Evolutionary conservation across 2,113 vertebrate species (phyloP).

Genomic region (Corythoichthys intestinalis): DNA sequence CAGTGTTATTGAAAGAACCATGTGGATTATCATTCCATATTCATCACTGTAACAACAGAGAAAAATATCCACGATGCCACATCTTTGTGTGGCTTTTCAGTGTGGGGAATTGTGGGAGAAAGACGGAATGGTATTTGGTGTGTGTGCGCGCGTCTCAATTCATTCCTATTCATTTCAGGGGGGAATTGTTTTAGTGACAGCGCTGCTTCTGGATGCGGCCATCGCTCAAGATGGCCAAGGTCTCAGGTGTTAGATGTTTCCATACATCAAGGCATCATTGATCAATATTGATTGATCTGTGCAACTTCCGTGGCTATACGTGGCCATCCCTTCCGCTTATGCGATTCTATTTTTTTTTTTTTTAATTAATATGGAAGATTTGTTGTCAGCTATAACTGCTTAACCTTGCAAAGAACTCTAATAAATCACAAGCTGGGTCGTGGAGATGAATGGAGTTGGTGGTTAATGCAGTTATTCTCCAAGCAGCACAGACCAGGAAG

Average conservation of each 20-base stretch:
- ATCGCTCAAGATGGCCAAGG: conserved; percentile 65
- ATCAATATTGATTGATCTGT: conserved; percentile 65
- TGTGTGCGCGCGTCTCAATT: conserved; percentile 3
- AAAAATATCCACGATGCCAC: conserved; percentile 6
- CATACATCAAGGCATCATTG: conserved; percentile 64
- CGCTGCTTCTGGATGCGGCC: conserved; percentile 47
- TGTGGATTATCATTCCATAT: conserved; percentile 56
- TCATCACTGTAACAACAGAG: conserved; percentile 26
- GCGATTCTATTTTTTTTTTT: conserved; percentile 27
- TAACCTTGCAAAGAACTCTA: conserved; percentile 53
- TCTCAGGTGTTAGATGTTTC: conserved; percentile 51
- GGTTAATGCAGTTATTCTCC: conserved; percentile 10
- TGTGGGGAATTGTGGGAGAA: conserved; percentile 22
- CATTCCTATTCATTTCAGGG: conserved; percentile 33
- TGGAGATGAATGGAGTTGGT: conserved; percentile 13
- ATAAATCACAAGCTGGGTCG: conserved; percentile 42
- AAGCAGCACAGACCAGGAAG: not conserved
- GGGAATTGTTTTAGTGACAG: conserved; percentile 41
- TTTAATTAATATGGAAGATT: conserved; percentile 58
- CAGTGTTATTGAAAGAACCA: conserved; percentile 53
- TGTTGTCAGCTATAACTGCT: conserved; percentile 52
- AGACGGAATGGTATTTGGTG: conserved; percentile 18
- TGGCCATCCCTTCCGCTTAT: conserved; percentile 37
- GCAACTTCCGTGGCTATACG: conserved; percentile 49
- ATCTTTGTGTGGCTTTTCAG: conserved; percentile 23